These are phyloP conservation scores for Azemiops feae DNA, from an alignment of 2,113 vertebrate genomes.

Conservation along the genomic window DNA sequence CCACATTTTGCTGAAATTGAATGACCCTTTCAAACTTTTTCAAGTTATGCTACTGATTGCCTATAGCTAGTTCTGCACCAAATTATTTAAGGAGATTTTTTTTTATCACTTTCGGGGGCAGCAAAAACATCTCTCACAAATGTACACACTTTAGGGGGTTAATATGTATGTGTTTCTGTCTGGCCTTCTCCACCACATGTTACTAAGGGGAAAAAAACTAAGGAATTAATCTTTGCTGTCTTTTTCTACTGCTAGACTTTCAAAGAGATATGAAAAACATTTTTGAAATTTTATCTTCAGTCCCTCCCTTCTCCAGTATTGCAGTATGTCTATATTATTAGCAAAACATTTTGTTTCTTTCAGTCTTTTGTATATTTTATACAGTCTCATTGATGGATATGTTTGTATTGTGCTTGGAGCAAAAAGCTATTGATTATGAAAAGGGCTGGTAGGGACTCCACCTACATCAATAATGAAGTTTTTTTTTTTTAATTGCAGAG, in stretches of 20 bases:
- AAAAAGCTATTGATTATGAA: not conserved
- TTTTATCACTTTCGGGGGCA: not conserved
- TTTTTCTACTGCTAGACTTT: not conserved
- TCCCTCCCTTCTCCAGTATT: not conserved
- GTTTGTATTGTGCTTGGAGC: slow-evolving; percentile 8
- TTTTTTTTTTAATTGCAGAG: not conserved
- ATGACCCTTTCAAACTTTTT: not conserved
- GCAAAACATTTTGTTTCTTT: not conserved
- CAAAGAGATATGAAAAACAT: not conserved
- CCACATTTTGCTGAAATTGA: not conserved
- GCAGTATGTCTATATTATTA: not conserved
- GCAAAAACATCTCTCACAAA: not conserved
- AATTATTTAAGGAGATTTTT: not conserved
- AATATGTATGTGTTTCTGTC: not conserved
- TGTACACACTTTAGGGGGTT: not conserved
- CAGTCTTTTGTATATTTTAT: not conserved
- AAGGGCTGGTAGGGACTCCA: not conserved
- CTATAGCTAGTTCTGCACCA: not conserved
- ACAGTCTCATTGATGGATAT: slow-evolving; percentile 5
- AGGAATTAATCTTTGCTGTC: not conserved
- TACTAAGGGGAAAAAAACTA: not conserved
- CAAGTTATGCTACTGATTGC: not conserved
- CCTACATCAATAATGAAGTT: not conserved
- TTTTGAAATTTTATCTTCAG: not conserved
- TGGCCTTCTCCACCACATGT: not conserved